These are phyloP conservation scores for Hyposoter dolosus DNA, from an alignment of 2,888 invertebrate genomes.

Conservation along the genomic window DNA sequence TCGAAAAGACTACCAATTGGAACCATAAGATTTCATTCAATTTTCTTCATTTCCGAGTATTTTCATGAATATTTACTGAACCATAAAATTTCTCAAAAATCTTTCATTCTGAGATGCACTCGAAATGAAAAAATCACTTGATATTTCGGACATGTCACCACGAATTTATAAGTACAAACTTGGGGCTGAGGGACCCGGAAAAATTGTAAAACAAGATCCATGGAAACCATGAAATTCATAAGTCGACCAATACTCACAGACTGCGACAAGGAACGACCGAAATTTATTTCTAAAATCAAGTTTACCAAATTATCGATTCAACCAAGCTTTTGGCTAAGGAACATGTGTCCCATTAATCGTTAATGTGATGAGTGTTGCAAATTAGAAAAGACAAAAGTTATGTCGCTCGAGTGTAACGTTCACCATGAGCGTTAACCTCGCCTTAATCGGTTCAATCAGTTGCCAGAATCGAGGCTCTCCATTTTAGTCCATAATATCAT, in stretches of 20 bases:
- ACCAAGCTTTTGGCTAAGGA: not conserved
- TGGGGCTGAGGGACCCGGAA: constrained; percentile 1
- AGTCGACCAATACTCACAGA: no score
- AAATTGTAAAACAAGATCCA: not conserved
- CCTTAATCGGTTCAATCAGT: constrained; percentile 25
- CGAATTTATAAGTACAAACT: not conserved
- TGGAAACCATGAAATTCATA: no score
- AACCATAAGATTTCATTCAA: not conserved
- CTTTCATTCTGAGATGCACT: not conserved
- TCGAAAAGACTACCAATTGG: constrained; percentile 9
- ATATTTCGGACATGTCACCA: not conserved
- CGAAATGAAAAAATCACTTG: not conserved
- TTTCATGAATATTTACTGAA: not conserved
- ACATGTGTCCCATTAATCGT: not conserved
- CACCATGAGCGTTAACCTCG: constrained; percentile 18
- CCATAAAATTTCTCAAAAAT: not conserved
- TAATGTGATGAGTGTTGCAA: not conserved
- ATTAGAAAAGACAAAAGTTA: no score
- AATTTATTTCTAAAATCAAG: no score
- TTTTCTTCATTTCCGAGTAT: not conserved
- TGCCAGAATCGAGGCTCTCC: constrained; percentile 24
- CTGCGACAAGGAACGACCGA: no score
- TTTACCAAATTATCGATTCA: not conserved
- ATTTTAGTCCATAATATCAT: constrained; percentile 25
- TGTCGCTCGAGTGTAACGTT: not conserved